phyloP scores from a whole-genome alignment of 2,113 vertebrate species.

The Bostrychus sinensis region DNA sequence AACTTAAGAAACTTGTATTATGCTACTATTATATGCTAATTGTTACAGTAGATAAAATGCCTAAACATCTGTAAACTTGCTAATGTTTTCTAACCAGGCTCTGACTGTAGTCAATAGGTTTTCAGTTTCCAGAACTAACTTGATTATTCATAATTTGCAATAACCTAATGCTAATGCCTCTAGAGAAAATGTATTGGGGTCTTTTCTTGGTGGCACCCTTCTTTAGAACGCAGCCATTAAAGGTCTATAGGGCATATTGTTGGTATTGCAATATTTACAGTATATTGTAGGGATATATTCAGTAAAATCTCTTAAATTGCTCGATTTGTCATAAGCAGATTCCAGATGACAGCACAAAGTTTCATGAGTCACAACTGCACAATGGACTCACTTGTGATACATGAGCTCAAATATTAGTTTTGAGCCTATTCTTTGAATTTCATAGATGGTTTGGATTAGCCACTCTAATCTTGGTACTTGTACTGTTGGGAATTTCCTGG shows the following conservation, averaged over 20 bases:
- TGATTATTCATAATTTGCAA: neutral
- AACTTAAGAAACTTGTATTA: too few species aligned
- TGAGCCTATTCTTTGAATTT: slow-evolving; percentile 76
- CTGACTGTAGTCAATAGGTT: neutral
- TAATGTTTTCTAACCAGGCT: too few species aligned
- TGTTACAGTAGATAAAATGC: too few species aligned
- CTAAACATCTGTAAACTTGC: too few species aligned
- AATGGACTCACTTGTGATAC: slow-evolving; percentile 73
- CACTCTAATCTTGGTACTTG: slow-evolving; percentile 63
- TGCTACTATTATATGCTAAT: too few species aligned
- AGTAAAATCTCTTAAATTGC: slow-evolving; percentile 62
- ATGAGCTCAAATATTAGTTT: slow-evolving; percentile 76
- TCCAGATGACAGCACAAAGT: slow-evolving; percentile 53
- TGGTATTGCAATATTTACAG: slow-evolving; percentile 3
- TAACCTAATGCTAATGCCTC: neutral
- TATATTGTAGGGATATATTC: neutral
- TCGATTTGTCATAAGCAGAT: slow-evolving; percentile 65
- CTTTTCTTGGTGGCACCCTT: neutral
- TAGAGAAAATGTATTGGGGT: too few species aligned
- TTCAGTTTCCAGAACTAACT: neutral
- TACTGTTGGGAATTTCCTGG: slow-evolving; percentile 69
- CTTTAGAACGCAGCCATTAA: neutral
- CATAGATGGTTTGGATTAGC: slow-evolving; percentile 72
- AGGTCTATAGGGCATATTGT: neutral
- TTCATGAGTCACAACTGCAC: slow-evolving; percentile 69